Evolutionary conservation across 2,113 vertebrate genomes (phyloP), one percentile per base, ranked within the genome.

Genomic region (Porphyrio hochstetteri): DNA sequence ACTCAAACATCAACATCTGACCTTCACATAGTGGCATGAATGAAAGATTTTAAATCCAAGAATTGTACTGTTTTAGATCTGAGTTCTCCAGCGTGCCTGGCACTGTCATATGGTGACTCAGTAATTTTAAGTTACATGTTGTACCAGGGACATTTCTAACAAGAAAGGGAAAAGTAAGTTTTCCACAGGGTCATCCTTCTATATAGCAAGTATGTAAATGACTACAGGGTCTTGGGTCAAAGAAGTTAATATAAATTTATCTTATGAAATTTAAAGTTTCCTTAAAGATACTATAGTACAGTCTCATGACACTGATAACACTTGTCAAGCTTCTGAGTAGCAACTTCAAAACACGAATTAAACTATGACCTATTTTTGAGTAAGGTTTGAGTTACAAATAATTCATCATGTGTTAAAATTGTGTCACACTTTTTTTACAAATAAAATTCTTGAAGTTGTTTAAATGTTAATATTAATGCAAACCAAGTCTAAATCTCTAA

Each of bases 31-130:
- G 65, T 94, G 95, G 93, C 80, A 96, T 96, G 96, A 96, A 95
- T 96, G 94, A 97, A 97, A 92, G 90, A 89, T 87, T 92, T 91
- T 50, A 93, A 95, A 89, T 95, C 78, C 63, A 93, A 44, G 83
- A 84, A 80, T 75, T 7, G 8, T 84, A 72, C 35, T 0, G 0
- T 40, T 89, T 93, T 91, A 87, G 69, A 76, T 76, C 28, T 10
- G 44, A 90, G 53, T 92, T 95, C 70, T 79, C 36, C 65, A 79
- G 7, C 14, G 23, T 9, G 8, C 36, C 69, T 84, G 33, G 40
- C 11, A 27, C 59, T 88, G 88, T 82, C n/a, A 9, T 68, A 5
- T 50, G 74, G 31, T 94, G 74, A 80, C 50, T 74, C 42, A 2
- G 4, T 82, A 78, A 79, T 89, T 84, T 83, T 69, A 68, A 72